Percentiles rank a stretch among this genome's conserved stretches.
Evolutionary conservation across 2,797 vertebrate genomes (phyloP).

Genomic region (Pelobates cultripes): DNA sequence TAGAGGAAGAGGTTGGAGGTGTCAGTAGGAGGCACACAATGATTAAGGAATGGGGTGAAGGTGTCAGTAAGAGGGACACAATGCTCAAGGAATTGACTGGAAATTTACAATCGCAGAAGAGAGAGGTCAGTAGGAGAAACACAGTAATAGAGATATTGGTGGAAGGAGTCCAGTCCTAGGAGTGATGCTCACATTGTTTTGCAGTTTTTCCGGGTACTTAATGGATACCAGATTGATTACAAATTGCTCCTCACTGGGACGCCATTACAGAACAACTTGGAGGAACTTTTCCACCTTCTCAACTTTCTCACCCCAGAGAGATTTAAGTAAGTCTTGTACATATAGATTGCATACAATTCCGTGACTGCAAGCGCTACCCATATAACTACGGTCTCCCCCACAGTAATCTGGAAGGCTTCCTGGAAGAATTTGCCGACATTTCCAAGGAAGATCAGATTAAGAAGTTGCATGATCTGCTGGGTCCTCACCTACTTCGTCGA

Average conservation of each 20-base stretch:
- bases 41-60: no score
- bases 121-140: no score
- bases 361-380: fast-evolving
- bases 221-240: slow-evolving; percentile 93
- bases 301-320: slow-evolving; percentile 94
- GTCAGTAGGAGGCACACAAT: no score
- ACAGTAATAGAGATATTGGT: no score
- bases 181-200: slow-evolving; percentile 6
- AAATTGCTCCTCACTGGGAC: slow-evolving; percentile 94
- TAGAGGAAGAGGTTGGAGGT: no score
- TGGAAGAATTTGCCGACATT: slow-evolving; percentile 96
- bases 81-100: no score
- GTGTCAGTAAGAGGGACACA: no score
- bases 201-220: slow-evolving; percentile 92
- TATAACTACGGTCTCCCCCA: neutral
- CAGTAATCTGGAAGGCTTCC: slow-evolving; percentile 92
- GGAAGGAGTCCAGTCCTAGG: neutral
- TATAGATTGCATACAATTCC: neutral
- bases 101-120: no score
- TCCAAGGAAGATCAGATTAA: slow-evolving; percentile 98
- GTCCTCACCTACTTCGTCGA: slow-evolving; percentile 90
- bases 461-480: slow-evolving; percentile 92
- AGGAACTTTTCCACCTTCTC: slow-evolving; percentile 94
- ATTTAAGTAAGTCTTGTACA: slow-evolving; percentile 81
- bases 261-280: slow-evolving; percentile 93